These are phyloP conservation scores for Grapholita molesta DNA, from an alignment of 1,140 invertebrate species.

Conservation along the genomic window DNA sequence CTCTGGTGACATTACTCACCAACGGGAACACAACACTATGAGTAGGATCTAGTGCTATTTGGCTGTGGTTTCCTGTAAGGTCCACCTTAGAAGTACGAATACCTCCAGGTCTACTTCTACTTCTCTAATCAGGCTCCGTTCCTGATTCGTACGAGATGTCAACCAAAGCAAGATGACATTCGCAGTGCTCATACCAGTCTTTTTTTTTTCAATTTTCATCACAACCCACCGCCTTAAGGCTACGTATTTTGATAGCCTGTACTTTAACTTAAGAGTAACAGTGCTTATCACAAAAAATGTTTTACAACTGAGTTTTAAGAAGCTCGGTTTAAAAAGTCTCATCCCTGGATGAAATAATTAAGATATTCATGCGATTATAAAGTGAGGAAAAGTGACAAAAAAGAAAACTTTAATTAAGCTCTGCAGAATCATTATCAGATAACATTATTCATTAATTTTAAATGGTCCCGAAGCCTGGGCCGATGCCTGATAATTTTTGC, in stretches of 20 bases:
- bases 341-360: slow-evolving; percentile 49
- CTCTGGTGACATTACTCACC: no score
- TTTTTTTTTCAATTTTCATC: no score
- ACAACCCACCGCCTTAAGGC: no score
- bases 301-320: slow-evolving; percentile 28
- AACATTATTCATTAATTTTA: slow-evolving; percentile 78
- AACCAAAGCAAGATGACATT: no score
- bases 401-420: slow-evolving; percentile 75
- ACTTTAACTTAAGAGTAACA: slow-evolving; percentile 26
- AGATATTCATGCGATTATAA: slow-evolving; percentile 65
- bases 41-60: no score
- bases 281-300: slow-evolving; percentile 43
- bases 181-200: no score
- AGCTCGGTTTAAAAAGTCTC: slow-evolving; percentile 44
- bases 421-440: slow-evolving; percentile 72
- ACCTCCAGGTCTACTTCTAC: no score
- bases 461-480: slow-evolving; percentile 56
- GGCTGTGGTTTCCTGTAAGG: no score
- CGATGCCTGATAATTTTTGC: slow-evolving; percentile 70
- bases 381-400: slow-evolving; percentile 56
- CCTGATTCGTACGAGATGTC: no score
- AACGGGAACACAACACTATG: no score
- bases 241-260: neutral
- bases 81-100: no score
- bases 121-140: no score